phyloP scores from a whole-genome alignment of 2,113 vertebrate genomes.

The Syngnathus floridae region DNA sequence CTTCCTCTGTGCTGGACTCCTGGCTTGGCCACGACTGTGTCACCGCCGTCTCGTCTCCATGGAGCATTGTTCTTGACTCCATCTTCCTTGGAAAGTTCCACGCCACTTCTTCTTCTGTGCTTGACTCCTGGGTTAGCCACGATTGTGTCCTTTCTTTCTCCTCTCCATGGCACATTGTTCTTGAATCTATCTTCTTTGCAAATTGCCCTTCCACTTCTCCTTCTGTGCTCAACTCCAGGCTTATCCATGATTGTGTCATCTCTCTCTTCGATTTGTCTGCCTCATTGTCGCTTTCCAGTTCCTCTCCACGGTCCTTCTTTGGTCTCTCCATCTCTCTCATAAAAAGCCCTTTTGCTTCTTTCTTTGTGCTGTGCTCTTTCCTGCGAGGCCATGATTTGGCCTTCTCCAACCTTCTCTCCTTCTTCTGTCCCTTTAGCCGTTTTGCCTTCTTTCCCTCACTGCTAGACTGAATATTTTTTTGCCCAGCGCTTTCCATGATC shows the following conservation, averaged over 20 bases:
- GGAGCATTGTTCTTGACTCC: too few species aligned
- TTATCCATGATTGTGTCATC: neutral
- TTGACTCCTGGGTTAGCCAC: too few species aligned
- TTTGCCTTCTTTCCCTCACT: neutral
- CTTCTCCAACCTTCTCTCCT: neutral
- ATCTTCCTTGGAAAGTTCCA: too few species aligned
- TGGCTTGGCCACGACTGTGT: too few species aligned
- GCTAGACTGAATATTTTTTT: neutral
- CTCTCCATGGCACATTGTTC: too few species aligned
- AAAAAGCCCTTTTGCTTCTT: neutral
- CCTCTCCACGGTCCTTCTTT: neutral
- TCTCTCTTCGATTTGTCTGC: neutral
- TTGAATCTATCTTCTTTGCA: too few species aligned
- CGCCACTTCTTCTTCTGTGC: too few species aligned
- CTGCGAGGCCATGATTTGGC: neutral
- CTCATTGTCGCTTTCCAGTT: neutral
- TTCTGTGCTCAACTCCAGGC: constrained; percentile 13
- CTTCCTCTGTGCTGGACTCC: too few species aligned
- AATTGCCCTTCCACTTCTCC: neutral
- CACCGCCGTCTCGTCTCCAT: too few species aligned
- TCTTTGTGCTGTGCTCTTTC: too few species aligned
- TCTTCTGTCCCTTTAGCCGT: neutral
- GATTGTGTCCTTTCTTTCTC: too few species aligned
- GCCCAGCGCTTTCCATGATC: neutral
- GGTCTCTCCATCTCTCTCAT: neutral